Base-by-base conservation (phyloP, 1,140 invertebrate genomes). In the Drosophila suzukii region DNA sequence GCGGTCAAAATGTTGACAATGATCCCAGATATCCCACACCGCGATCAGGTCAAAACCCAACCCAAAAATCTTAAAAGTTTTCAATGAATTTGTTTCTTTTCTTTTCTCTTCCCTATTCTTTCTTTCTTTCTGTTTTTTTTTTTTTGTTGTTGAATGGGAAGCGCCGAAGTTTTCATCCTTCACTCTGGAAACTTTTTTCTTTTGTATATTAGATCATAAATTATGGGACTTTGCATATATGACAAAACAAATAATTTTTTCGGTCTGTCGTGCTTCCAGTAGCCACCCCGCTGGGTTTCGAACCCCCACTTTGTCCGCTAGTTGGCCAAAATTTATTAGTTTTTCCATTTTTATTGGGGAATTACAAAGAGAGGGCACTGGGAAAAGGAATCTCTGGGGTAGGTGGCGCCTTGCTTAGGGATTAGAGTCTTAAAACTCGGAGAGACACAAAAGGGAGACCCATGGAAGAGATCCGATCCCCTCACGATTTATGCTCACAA, bases 1-100 rank as follows among this genome's bases (percentile, higher is more conserved):
- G 83, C 79, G 84, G 84, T 80, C 84, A 76, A 77, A 84, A 84
- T 47, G 80, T 83, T 83, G 80, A 84, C 77, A 84, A 81, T 71
- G 68, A 71, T 71, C 51, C 53, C 60, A 44, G 49, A 68, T 78
- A 82, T 77, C 50, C 73, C 51, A 79, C 55, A 68, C 58, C 49
- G 55, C 44, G 62, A 49, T 49, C 15, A 36, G 58, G 30, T 44
- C 58, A 24, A 59, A 58, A 72, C 60, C 72, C n/a, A 76, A 81
- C 47, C 38, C 58, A 38, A 68, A 62, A 60, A 65, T 54, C 65
- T 58, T 57, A 30, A 65, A 65, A 65, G 53, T 75, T 61, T 80
- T 83, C 68, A 85, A 85, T 85, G 83, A 82, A 82, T 70, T 82
- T 55, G 24, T 51, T 53, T 81, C 44, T 74, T 63, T 74, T 53